These are phyloP conservation scores for Meda fulgida DNA, from an alignment of 2,797 vertebrate genomes.

Conservation along the genomic window DNA sequence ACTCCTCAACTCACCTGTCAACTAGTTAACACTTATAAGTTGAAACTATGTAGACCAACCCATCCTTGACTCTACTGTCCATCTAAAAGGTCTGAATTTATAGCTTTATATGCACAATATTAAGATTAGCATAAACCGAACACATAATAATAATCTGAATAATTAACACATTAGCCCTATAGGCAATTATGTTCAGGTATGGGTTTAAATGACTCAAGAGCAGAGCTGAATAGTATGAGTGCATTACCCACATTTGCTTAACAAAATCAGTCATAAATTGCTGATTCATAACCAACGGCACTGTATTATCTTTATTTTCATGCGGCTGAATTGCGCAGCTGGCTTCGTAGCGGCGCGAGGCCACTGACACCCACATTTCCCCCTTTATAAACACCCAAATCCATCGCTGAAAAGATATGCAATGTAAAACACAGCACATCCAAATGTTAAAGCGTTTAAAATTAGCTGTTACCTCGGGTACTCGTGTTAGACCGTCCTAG, in stretches of 20 bases:
- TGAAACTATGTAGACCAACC: not conserved
- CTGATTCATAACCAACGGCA: not conserved
- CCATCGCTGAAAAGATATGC: not conserved
- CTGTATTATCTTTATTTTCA: not conserved
- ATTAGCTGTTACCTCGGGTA: slow-evolving; percentile 40
- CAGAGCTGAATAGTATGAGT: not conserved
- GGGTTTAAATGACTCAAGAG: not conserved
- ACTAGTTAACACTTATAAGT: not conserved
- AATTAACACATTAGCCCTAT: not conserved
- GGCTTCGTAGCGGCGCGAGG: slow-evolving; percentile 15
- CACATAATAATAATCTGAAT: not conserved
- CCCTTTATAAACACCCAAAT: not conserved
- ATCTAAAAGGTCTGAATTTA: not conserved
- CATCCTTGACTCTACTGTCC: not conserved
- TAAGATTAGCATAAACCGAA: not conserved
- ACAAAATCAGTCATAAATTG: not conserved
- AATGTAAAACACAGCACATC: not conserved
- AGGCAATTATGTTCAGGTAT: not conserved
- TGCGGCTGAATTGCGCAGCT: slow-evolving; percentile 34
- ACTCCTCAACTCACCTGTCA: not conserved
- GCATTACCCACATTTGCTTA: not conserved
- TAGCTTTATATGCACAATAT: not conserved
- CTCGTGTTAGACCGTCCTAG: slow-evolving; percentile 9
- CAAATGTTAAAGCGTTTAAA: not conserved
- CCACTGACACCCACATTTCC: slow-evolving; percentile 14